Evolutionary conservation across 2,797 vertebrate species (phyloP).

Genomic region (Brachyalestes nurse): DNA sequence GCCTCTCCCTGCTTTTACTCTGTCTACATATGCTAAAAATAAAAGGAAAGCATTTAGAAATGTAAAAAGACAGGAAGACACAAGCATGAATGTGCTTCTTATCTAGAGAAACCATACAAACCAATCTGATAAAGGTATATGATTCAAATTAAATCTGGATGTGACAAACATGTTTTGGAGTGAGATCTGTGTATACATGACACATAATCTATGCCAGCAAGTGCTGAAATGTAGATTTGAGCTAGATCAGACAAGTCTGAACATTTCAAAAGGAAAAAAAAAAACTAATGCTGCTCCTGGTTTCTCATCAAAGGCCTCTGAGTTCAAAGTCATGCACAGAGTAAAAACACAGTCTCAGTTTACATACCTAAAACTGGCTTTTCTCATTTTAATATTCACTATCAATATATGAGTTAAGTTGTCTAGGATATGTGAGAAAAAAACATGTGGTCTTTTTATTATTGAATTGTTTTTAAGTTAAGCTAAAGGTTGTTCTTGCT

Average conservation of each 20-base stretch:
- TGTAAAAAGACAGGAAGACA: slow-evolving; percentile 22
- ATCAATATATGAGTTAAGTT: slow-evolving; percentile 41
- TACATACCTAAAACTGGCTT: neutral
- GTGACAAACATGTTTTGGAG: neutral
- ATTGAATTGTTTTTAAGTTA: neutral
- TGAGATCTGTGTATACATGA: neutral
- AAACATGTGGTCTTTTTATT: neutral
- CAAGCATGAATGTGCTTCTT: neutral
- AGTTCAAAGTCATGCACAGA: neutral
- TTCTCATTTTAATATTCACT: neutral
- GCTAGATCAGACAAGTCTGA: neutral
- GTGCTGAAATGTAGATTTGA: neutral
- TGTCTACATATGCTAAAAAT: slow-evolving; percentile 53
- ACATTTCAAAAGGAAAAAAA: neutral
- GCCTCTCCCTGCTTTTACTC: neutral
- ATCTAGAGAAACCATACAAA: neutral
- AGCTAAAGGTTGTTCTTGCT: neutral
- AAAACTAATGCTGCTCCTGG: neutral
- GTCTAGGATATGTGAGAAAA: no score
- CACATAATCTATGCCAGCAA: neutral
- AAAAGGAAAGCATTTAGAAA: slow-evolving; percentile 25
- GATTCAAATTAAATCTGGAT: neutral
- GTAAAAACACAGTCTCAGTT: neutral
- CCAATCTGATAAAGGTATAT: neutral
- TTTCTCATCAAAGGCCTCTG: neutral